A percentile compares a stretch with the other conserved stretches of the same genome.
phyloP scores from a whole-genome alignment of 2,888 invertebrate species.

The Venusia cambrica region DNA sequence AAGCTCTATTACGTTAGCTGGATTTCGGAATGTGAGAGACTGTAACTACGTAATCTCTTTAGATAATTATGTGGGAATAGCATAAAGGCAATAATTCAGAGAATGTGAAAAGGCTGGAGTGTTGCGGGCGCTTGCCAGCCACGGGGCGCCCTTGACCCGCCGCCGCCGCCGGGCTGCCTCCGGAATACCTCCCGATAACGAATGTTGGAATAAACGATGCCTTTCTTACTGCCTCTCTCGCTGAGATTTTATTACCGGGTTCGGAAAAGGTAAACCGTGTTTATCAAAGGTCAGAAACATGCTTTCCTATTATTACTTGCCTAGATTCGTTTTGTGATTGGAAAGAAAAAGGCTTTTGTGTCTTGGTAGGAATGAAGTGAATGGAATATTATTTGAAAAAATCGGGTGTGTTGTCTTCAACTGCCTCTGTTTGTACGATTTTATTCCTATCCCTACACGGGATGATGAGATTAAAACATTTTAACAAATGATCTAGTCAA shows the following conservation, averaged over 20 bases:
- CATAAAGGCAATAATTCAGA: conserved; percentile 41
- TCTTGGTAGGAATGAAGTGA: conserved; percentile 2
- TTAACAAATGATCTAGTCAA: too few relatives aligned
- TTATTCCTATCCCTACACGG: too few relatives aligned
- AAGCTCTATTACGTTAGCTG: conserved; percentile 7
- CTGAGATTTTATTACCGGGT: conserved; percentile 20
- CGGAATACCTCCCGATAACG: conserved; percentile 40
- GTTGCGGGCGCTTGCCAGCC: conserved; percentile 37
- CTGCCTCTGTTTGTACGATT: too few relatives aligned
- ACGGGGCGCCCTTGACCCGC: conserved; percentile 61
- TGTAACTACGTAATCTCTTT: conserved; percentile 28
- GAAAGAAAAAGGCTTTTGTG: conserved; percentile 3
- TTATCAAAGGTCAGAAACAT: conserved; percentile 19
- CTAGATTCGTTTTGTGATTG: conserved; percentile 6
- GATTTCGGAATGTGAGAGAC: conserved; percentile 25
- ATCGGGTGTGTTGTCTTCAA: conserved; percentile 3
- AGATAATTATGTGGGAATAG: conserved; percentile 30
- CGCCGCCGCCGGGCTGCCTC: conserved; percentile 45
- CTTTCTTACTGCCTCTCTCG: conserved; percentile 28
- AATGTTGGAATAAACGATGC: conserved; percentile 29
- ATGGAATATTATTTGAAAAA: conserved; percentile 1
- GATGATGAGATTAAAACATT: too few relatives aligned
- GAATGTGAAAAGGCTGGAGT: conserved; percentile 42
- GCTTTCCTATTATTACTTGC: conserved; percentile 4
- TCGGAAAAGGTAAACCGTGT: conserved; percentile 13